Evolutionary conservation across 2,113 vertebrate genomes (phyloP).

Genomic region (Toxotes chatareus): DNA sequence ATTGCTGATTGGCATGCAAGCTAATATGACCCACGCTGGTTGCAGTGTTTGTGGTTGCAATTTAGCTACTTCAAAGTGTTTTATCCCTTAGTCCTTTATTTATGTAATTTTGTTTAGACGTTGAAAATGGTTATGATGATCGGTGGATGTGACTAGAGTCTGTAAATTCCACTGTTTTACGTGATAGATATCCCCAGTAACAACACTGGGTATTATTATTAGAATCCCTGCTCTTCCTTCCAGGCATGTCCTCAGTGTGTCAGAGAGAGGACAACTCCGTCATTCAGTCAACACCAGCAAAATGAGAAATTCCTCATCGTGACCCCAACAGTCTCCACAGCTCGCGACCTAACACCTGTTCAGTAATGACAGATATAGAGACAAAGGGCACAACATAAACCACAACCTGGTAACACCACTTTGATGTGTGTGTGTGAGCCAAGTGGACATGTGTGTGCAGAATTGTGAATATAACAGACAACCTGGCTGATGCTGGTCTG

Average conservation of each 20-base stretch:
- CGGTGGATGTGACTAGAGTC: conserved; percentile 23
- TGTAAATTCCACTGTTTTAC: conserved; percentile 11
- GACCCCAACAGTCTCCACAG: conserved; percentile 10
- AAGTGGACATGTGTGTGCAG: conserved; percentile 24
- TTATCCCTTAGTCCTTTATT: background rate
- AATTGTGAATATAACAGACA: conserved; percentile 13
- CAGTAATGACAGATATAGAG: conserved; percentile 38
- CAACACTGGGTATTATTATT: conserved; percentile 32
- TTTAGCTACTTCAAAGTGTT: conserved; percentile 1
- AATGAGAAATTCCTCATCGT: conserved; percentile 71
- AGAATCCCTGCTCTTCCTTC: background rate
- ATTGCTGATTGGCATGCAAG: conserved; percentile 31
- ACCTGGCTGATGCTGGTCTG: conserved; percentile 28
- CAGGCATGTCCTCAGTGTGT: conserved; percentile 1
- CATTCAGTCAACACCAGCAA: conserved; percentile 66
- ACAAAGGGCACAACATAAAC: conserved; percentile 33
- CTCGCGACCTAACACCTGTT: conserved; percentile 53
- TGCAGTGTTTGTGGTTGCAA: conserved; percentile 21
- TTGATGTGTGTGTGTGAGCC: conserved; percentile 42
- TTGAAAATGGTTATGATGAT: conserved; percentile 25
- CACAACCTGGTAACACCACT: background rate
- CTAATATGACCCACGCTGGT: conserved; percentile 18
- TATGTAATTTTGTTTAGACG: conserved; percentile 4
- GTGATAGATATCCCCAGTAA: background rate
- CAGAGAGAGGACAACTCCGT: conserved; percentile 32